phyloP scores from a whole-genome alignment of 2,888 invertebrate species.

The Leptinotarsa juncta region DNA sequence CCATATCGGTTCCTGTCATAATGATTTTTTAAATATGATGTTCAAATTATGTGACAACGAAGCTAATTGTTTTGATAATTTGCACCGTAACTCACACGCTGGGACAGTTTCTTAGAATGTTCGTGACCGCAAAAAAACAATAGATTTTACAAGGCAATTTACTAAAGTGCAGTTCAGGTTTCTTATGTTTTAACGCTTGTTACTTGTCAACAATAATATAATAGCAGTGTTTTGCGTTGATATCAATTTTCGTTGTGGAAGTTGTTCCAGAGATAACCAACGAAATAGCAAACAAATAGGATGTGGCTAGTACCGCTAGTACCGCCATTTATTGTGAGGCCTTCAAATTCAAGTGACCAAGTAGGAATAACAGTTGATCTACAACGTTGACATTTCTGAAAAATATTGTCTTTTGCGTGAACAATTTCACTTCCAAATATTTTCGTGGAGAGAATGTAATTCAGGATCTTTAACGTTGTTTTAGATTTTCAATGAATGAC shows the following conservation, averaged over 20 bases:
- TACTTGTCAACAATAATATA: conserved; percentile 8
- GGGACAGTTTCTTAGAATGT: neutral
- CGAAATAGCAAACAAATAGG: neutral
- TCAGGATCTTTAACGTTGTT: too few species aligned
- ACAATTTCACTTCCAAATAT: too few species aligned
- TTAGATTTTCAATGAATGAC: too few species aligned
- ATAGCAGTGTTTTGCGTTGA: neutral
- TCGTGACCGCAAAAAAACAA: conserved; percentile 18
- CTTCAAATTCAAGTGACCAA: neutral
- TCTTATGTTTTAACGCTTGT: conserved; percentile 9
- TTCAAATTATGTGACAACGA: conserved; percentile 7
- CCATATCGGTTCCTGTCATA: neutral
- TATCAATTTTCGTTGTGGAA: neutral
- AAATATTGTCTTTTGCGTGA: too few species aligned
- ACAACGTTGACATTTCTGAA: too few species aligned
- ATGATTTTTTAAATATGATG: conserved; percentile 9
- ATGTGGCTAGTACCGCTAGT: neutral
- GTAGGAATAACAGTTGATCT: too few species aligned
- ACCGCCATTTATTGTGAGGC: neutral
- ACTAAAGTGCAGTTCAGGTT: conserved; percentile 6
- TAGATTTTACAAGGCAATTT: conserved; percentile 4
- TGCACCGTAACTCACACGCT: neutral
- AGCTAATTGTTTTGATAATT: conserved; percentile 7
- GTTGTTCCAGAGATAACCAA: conserved; percentile 14
- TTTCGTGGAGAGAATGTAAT: too few species aligned